Evolutionary conservation across 2,888 invertebrate species (phyloP).

Genomic region (Campoletis raptor): DNA sequence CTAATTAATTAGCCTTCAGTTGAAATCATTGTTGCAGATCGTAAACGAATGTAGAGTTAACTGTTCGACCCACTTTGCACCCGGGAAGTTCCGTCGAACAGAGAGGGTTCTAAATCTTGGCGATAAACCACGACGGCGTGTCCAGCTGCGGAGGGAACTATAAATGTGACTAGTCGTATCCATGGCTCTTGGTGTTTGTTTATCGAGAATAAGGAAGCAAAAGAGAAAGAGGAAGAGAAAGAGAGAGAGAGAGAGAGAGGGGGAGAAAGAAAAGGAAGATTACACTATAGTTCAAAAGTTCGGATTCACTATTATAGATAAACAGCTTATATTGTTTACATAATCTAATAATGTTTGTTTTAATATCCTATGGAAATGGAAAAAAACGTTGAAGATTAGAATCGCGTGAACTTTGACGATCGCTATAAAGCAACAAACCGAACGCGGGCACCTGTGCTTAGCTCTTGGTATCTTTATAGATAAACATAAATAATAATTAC

Average conservation of each 20-base stretch:
- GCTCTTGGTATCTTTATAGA: neutral
- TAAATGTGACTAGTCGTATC: constrained; percentile 25
- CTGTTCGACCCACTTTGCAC: constrained; percentile 59
- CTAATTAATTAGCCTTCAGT: neutral
- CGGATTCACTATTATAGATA: neutral
- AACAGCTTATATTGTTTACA: neutral
- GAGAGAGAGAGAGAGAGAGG: constrained; percentile 13
- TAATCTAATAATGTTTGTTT: neutral
- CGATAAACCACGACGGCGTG: constrained; percentile 61
- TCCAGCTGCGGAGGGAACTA: constrained; percentile 40
- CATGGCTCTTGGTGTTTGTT: constrained; percentile 27
- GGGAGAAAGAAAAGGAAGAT: neutral
- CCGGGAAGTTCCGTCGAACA: constrained; percentile 8
- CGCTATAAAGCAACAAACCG: too few species aligned
- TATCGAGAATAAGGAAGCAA: constrained; percentile 35
- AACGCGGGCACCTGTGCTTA: too few species aligned
- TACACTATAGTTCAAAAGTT: neutral
- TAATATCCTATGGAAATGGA: too few species aligned
- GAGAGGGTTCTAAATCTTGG: constrained; percentile 62
- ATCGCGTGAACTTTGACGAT: too few species aligned
- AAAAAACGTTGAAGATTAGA: too few species aligned
- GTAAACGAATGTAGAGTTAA: constrained; percentile 50
- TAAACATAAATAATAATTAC: too few species aligned
- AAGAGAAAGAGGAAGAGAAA: neutral
- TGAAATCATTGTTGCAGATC: constrained; percentile 34